Evolutionary conservation across 64 coral and sea anemone species (phyloP), one percentile per base, ranked within the genome.

Genomic region (Stylophora pistillata): DNA sequence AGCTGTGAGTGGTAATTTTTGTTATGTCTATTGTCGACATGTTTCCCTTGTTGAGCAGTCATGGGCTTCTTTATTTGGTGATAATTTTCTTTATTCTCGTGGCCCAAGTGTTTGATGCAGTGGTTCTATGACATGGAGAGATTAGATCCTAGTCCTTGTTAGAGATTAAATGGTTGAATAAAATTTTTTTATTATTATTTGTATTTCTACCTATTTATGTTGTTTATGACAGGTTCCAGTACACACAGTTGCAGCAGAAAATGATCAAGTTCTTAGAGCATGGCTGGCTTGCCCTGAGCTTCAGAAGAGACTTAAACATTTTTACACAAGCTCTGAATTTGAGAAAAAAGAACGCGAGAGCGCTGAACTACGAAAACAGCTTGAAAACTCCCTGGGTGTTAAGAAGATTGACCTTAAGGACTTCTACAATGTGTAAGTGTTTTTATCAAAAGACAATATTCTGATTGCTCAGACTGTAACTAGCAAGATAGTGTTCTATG

Each of bases 371-470:
- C 53, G 91, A 25, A 88, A 88, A 53, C 62, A 34, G 14, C 68
- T 95, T 28, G 86, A 91, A 88, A 11, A n/a, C 25, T 60, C 88
- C 13, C 76, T 90, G 64, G 85, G 84, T 5, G 71, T 95, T 66
- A 31, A 87, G 26, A 70, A 88, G 13, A 91, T 95, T 56, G 58
- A 64, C 53, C 80, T 95, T 20, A 88, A 88, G 81, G 86, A 95
- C 12, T 85, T 95, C 81, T 91, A 95, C 28, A 95, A 95, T 91
- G 94, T 95, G 94, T 95, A 88, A 91, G 94, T 72, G 17, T 9
- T 28, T 0, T 11, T 26, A 68, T 27, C 1, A 28, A 2, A 13
- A 60, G 13, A 60, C 11, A 3, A 18, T 60, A 15, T 60, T 60
- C 2, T 9, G 58, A 60, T 60, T 15, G 58, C 13, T 60, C n/a